These are phyloP conservation scores for Nanorana parkeri DNA, from an alignment of 2,113 vertebrate genomes.

Conservation along the genomic window DNA sequence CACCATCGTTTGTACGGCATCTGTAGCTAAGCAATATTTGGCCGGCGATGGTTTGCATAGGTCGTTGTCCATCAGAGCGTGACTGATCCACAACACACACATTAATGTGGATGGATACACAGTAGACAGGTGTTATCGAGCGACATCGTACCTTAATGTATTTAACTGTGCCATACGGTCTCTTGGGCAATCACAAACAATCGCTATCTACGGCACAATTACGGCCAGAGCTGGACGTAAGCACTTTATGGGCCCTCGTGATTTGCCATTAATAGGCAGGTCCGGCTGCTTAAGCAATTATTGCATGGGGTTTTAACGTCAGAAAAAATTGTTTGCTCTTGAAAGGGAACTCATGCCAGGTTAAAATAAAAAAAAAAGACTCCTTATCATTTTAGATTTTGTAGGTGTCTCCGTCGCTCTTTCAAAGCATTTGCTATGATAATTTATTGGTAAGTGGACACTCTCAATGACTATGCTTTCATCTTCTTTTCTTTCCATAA, in stretches of 20 bases:
- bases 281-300: no score
- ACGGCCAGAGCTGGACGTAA: background rate
- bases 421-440: no score
- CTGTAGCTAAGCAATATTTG: slow-evolving; percentile 12
- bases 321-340: no score
- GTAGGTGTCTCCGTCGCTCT: no score
- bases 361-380: no score
- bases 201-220: slow-evolving; percentile 19
- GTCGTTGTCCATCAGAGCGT: slow-evolving; percentile 9
- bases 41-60: background rate
- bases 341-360: no score
- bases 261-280: no score
- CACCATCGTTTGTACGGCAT: background rate
- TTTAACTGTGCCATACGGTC: slow-evolving; percentile 30
- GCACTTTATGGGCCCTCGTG: background rate
- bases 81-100: slow-evolving; percentile 23
- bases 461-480: no score
- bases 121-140: slow-evolving; percentile 20
- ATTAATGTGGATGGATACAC: slow-evolving; percentile 36
- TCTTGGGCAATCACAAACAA: slow-evolving; percentile 11
- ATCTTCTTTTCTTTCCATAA: no score
- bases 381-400: no score
- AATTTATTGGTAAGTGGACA: no score
- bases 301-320: no score
- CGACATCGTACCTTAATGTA: slow-evolving; percentile 18